Percentiles rank a stretch among this genome's conserved stretches.
Conservation (phyloP, 2,888 invertebrate genomes). For the Anoncus sp. region DNA sequence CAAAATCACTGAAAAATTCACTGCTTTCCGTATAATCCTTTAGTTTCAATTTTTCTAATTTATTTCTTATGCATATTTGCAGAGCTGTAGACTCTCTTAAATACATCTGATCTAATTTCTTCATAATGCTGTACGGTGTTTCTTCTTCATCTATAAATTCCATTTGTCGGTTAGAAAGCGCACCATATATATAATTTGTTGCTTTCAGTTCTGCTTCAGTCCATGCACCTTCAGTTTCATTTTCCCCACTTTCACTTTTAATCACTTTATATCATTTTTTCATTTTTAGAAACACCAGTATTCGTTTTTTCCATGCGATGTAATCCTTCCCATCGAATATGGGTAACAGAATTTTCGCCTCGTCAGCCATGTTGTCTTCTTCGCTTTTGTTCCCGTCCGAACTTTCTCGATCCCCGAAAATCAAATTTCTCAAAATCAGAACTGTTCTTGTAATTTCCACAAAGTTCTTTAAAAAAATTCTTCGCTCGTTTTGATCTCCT, state of each 20-base stretch:
- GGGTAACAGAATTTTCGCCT: slow-evolving; percentile 53
- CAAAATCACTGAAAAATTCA: slow-evolving; percentile 67
- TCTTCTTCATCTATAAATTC: slow-evolving; percentile 31
- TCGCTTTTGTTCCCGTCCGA: not conserved
- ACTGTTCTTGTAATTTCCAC: not conserved
- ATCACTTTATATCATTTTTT: slow-evolving; percentile 61
- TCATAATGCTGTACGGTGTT: slow-evolving; percentile 12
- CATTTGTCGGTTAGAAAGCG: slow-evolving; percentile 26
- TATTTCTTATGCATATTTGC: slow-evolving; percentile 42
- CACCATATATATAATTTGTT: slow-evolving; percentile 56
- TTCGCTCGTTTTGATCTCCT: no score
- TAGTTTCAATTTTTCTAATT: slow-evolving; percentile 18
- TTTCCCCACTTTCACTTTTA: slow-evolving; percentile 28
- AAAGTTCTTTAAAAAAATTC: slow-evolving; percentile 12
- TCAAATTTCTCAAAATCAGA: not conserved
- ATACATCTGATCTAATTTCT: slow-evolving; percentile 38
- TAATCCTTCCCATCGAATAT: slow-evolving; percentile 68
- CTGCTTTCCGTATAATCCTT: slow-evolving; percentile 35
- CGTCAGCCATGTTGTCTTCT: slow-evolving; percentile 34
- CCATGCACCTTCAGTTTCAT: slow-evolving; percentile 56
- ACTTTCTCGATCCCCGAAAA: slow-evolving; percentile 2
- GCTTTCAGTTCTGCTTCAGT: slow-evolving; percentile 64
- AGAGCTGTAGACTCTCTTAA: slow-evolving; percentile 26
- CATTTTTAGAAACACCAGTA: slow-evolving; percentile 61
- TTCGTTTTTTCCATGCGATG: slow-evolving; percentile 67